phyloP scores from a whole-genome alignment of 2,797 vertebrate species.

The Pangasius djambal region DNA sequence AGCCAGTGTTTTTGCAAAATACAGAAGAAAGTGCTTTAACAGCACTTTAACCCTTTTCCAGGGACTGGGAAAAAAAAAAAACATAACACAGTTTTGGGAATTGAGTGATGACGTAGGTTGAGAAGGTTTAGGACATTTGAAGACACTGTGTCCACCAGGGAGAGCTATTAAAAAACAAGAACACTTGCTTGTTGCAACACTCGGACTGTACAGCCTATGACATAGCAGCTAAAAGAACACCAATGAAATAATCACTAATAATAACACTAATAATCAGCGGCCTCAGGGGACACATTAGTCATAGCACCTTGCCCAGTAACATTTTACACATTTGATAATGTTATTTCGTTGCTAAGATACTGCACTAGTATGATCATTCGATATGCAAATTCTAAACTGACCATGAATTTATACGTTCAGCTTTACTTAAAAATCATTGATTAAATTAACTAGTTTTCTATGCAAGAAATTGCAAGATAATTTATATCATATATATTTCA shows the following conservation, averaged over 20 bases:
- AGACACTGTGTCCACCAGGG: neutral
- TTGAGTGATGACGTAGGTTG: neutral
- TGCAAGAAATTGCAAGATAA: neutral
- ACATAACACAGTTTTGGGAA: neutral
- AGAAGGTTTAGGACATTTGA: neutral
- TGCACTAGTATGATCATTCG: neutral
- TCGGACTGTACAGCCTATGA: neutral
- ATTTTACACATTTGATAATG: neutral
- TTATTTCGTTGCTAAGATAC: neutral
- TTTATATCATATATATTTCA: neutral
- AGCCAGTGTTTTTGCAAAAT: neutral
- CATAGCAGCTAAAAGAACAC: neutral
- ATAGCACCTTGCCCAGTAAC: neutral
- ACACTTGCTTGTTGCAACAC: neutral
- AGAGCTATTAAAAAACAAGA: neutral
- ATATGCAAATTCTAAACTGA: neutral
- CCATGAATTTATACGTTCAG: neutral
- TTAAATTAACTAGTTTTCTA: neutral
- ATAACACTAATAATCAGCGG: neutral
- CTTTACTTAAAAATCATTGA: neutral
- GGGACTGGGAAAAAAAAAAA: neutral
- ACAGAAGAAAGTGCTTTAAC: slow-evolving; percentile 11
- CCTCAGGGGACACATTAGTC: neutral
- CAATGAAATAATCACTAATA: too few species aligned
- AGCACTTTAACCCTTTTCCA: neutral